These are phyloP conservation scores for Drosophila kokeensis DNA, from an alignment of 2,888 invertebrate species.

Conservation along the genomic window DNA sequence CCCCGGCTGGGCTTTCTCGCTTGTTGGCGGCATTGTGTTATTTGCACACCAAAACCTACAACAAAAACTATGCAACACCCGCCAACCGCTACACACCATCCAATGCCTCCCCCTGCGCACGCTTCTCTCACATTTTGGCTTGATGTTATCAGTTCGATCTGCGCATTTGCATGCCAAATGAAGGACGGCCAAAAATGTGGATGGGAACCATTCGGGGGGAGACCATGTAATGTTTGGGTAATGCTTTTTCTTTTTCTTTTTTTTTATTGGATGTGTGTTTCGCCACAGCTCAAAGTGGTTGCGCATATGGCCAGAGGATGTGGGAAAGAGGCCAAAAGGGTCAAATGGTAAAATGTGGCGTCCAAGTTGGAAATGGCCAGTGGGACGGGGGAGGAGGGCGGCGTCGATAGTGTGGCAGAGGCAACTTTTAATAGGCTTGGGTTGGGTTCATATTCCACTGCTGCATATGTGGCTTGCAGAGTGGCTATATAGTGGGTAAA, in stretches of 20 bases:
- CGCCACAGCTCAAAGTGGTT: slow-evolving; percentile 70
- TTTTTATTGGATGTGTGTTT: slow-evolving; percentile 51
- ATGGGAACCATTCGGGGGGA: background rate
- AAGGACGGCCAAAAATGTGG: slow-evolving; percentile 47
- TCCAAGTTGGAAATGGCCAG: slow-evolving; percentile 2
- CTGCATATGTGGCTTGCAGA: slow-evolving; percentile 17
- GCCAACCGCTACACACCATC: background rate
- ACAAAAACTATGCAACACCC: slow-evolving; percentile 46
- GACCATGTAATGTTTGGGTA: slow-evolving; percentile 52
- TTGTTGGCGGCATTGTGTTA: slow-evolving; percentile 66
- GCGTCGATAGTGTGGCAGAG: slow-evolving; percentile 18
- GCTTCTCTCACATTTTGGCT: slow-evolving; percentile 57
- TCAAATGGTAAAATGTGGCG: slow-evolving; percentile 51
- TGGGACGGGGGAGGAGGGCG: background rate
- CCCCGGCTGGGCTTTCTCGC: slow-evolving; percentile 60
- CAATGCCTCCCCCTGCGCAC: background rate
- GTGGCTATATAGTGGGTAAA: slow-evolving; percentile 8
- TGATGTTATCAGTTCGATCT: slow-evolving; percentile 78
- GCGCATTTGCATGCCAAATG: slow-evolving; percentile 77
- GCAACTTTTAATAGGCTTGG: slow-evolving; percentile 38
- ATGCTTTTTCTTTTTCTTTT: slow-evolving; percentile 28
- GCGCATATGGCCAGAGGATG: slow-evolving; percentile 61
- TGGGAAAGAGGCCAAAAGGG: slow-evolving; percentile 64
- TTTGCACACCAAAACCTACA: slow-evolving; percentile 59
- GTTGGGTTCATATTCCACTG: slow-evolving; percentile 15